Conservation (phyloP, 1,140 invertebrate species). For the Euwallacea fornicatus region DNA sequence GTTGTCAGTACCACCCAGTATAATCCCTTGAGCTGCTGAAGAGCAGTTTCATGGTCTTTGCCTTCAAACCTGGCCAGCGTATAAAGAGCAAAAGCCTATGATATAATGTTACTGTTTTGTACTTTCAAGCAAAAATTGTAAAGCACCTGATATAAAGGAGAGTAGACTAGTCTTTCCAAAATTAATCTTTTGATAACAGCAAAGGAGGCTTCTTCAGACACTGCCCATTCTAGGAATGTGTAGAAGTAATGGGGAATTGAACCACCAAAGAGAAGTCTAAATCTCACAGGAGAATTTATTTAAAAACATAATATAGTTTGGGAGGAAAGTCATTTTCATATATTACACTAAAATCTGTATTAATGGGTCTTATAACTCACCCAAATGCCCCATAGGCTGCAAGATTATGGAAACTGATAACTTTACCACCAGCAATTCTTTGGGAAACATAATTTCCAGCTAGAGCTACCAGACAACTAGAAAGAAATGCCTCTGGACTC, state of each 20-base stretch:
- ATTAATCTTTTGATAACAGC: constrained; percentile 60
- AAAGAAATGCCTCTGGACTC: constrained; percentile 39
- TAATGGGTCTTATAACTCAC: constrained; percentile 53
- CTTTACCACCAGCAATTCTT: constrained; percentile 60
- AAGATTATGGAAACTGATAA: constrained; percentile 64
- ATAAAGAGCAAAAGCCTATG: constrained; percentile 62
- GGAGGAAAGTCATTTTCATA: too few relatives aligned
- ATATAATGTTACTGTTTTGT: constrained; percentile 2
- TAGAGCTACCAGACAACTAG: constrained; percentile 63
- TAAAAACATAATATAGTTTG: constrained; percentile 29
- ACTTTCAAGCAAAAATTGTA: background rate
- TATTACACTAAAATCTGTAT: too few relatives aligned
- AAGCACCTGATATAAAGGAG: constrained; percentile 65
- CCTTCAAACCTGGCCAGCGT: constrained; percentile 70
- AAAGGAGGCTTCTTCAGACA: constrained; percentile 60
- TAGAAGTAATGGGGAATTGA: constrained; percentile 74
- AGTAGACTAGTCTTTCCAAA: constrained; percentile 68
- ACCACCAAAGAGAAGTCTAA: constrained; percentile 70
- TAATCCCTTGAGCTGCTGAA: constrained; percentile 61
- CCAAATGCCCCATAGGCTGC: constrained; percentile 72
- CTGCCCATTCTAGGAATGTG: constrained; percentile 59
- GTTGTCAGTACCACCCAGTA: constrained; percentile 64
- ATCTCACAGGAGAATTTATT: constrained; percentile 31
- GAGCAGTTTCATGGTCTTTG: constrained; percentile 63
- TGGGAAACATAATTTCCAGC: constrained; percentile 69